These are phyloP conservation scores for Scaptomyza pallida DNA, from an alignment of 1,140 invertebrate genomes.

Conservation along the genomic window DNA sequence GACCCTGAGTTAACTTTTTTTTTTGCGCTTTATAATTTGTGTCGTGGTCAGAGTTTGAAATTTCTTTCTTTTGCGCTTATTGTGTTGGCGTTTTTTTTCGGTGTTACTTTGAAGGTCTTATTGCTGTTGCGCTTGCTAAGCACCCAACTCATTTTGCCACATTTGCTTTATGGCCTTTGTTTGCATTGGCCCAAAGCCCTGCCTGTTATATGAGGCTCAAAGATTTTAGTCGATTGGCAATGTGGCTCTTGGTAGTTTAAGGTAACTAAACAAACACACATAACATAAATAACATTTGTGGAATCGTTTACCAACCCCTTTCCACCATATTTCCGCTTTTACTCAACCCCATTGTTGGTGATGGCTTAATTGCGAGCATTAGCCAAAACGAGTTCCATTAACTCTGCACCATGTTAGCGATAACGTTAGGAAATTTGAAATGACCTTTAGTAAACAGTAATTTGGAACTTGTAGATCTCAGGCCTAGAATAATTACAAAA, in stretches of 20 bases:
- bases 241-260: slow-evolving; percentile 34
- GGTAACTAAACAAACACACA: slow-evolving; percentile 9
- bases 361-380: slow-evolving; percentile 24
- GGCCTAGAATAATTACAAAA: too few species aligned
- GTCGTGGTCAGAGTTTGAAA: not conserved
- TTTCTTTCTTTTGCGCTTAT: slow-evolving; percentile 15
- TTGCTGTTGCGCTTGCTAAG: slow-evolving; percentile 13
- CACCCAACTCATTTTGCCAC: slow-evolving; percentile 1
- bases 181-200: slow-evolving; percentile 27
- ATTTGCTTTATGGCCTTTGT: slow-evolving; percentile 31
- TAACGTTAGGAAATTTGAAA: slow-evolving; percentile 10
- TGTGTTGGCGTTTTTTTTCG: slow-evolving; percentile 22
- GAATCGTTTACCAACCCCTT: slow-evolving; percentile 35
- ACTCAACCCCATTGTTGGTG: not conserved
- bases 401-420: slow-evolving; percentile 6
- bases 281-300: slow-evolving; percentile 37
- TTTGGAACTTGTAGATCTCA: too few species aligned
- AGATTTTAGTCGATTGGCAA: slow-evolving; percentile 66
- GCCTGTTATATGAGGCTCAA: slow-evolving; percentile 64
- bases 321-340: too few species aligned
- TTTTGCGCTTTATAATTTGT: slow-evolving; percentile 1
- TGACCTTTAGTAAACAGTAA: not conserved
- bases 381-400: slow-evolving; percentile 22
- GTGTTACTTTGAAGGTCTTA: slow-evolving; percentile 45
- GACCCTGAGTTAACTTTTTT: slow-evolving; percentile 2